Evolutionary conservation across 2,888 invertebrate genomes (phyloP).

Genomic region (Polyommatus iphigenia): DNA sequence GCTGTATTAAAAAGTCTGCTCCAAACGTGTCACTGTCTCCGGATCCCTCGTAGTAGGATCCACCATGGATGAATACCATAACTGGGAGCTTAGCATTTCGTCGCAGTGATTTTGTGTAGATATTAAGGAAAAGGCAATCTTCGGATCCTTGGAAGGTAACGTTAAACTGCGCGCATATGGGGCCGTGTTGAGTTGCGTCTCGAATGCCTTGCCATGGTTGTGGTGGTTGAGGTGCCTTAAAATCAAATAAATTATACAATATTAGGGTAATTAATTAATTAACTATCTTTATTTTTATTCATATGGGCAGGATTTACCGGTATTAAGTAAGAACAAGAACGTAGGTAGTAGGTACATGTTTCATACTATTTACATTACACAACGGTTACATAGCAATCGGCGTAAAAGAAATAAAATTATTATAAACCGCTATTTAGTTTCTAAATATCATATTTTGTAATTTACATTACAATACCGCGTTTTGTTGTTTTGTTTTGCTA

Average conservation of each 20-base stretch:
- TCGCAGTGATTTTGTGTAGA: conserved; percentile 54
- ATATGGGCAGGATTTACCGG: too few relatives aligned
- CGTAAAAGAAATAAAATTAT: background rate
- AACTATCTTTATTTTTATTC: background rate
- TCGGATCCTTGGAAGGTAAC: conserved; percentile 54
- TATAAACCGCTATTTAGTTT: background rate
- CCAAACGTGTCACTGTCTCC: conserved; percentile 58
- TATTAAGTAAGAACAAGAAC: too few relatives aligned
- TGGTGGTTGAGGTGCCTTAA: conserved; percentile 58
- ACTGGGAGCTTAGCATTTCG: conserved; percentile 54
- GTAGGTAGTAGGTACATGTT: too few relatives aligned
- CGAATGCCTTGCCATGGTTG: conserved; percentile 55
- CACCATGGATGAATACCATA: conserved; percentile 70
- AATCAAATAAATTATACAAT: conserved; percentile 29
- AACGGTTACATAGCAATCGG: too few relatives aligned
- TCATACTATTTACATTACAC: too few relatives aligned
- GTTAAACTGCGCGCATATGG: conserved; percentile 61
- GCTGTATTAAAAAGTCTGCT: conserved; percentile 60
- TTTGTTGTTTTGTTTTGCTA: background rate
- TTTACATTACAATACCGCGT: background rate
- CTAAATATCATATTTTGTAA: background rate
- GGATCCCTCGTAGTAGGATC: conserved; percentile 60
- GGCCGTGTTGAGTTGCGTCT: conserved; percentile 58
- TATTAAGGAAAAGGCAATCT: conserved; percentile 61
- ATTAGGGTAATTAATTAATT: background rate